Conservation (phyloP, 2,113 vertebrate species). For the Struthio camelus region DNA sequence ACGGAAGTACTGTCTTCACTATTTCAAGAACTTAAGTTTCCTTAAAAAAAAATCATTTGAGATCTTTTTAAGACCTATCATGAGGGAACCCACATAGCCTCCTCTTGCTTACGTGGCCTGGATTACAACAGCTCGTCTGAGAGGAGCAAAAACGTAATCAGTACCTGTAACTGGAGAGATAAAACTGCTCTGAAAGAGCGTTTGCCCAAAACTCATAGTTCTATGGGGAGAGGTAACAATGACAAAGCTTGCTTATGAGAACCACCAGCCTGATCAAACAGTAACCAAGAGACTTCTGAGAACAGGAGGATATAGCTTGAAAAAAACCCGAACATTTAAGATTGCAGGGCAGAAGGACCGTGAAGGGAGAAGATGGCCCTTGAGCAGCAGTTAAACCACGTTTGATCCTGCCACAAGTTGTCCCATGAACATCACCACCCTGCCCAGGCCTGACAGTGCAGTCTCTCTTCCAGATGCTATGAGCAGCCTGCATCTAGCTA, state of each 20-base stretch:
- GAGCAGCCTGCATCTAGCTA: background rate
- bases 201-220: background rate
- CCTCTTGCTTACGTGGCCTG: no score
- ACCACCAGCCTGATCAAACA: background rate
- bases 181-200: background rate
- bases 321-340: background rate
- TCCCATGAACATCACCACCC: background rate
- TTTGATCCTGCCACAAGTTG: background rate
- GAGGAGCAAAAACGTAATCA: background rate
- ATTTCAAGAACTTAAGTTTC: background rate
- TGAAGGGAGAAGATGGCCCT: background rate
- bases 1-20: background rate
- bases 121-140: background rate
- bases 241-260: background rate
- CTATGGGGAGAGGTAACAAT: background rate
- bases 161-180: background rate
- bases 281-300: background rate
- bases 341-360: background rate
- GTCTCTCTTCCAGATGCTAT: accelerated
- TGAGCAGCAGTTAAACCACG: background rate
- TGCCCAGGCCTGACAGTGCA: background rate
- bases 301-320: background rate
- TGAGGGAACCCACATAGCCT: no score
- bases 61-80: no score
- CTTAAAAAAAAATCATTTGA: no score